phyloP scores from a whole-genome alignment of 2,113 vertebrate species.

The Corythoichthys haematopterus region DNA sequence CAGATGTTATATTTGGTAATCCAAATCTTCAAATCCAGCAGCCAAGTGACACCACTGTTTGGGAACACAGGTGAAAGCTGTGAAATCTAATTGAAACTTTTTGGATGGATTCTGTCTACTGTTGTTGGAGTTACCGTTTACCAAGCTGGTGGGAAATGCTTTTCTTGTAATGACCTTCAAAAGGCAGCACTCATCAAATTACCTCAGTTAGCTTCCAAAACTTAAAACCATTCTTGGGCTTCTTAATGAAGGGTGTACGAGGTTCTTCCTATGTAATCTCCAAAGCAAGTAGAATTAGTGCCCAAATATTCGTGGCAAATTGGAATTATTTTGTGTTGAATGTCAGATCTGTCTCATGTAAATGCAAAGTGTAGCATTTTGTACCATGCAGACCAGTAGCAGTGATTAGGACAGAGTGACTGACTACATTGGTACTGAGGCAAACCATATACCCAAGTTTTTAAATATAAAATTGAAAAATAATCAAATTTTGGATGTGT shows the following conservation, averaged over 20 bases:
- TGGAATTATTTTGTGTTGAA: background rate
- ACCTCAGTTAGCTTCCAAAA: conserved; percentile 17
- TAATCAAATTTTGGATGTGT: background rate
- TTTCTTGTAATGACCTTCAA: conserved; percentile 21
- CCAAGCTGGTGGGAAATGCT: conserved; percentile 20
- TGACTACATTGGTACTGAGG: background rate
- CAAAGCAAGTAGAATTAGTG: background rate
- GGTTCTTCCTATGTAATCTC: background rate
- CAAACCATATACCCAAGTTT: conserved; percentile 5
- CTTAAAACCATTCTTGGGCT: background rate
- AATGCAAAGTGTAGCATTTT: background rate
- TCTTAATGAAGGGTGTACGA: background rate
- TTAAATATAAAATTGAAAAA: background rate
- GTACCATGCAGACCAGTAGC: background rate
- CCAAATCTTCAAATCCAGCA: background rate
- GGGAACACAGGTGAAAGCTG: conserved; percentile 5
- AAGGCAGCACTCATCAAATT: conserved; percentile 26
- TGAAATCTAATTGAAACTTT: conserved; percentile 1
- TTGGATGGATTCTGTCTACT: background rate
- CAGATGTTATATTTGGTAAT: background rate
- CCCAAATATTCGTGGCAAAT: background rate
- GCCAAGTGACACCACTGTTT: background rate
- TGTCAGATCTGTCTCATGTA: background rate
- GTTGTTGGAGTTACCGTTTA: conserved; percentile 14
- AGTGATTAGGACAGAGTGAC: too few species aligned